Evolutionary conservation across 2,888 invertebrate species (phyloP).

Genomic region (Brachyopa scutellaris): DNA sequence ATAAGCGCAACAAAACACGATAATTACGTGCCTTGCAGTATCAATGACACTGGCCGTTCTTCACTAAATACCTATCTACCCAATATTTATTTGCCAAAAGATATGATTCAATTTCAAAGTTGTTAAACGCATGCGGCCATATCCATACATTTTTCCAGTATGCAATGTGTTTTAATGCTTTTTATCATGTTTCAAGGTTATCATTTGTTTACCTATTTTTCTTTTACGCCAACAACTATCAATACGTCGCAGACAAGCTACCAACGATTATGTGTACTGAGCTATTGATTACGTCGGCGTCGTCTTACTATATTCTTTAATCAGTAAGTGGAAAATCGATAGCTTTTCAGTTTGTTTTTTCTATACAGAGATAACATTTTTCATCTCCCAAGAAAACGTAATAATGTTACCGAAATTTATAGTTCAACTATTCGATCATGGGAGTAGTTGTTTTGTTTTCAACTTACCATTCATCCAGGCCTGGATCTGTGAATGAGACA

Average conservation of each 20-base stretch:
- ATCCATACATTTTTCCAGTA: too few relatives aligned
- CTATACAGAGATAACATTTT: not conserved
- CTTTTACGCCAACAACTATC: not conserved
- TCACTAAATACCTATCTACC: not conserved
- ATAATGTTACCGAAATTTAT: too few relatives aligned
- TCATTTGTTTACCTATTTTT: conserved; percentile 23
- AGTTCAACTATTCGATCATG: too few relatives aligned
- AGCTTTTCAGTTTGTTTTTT: not conserved
- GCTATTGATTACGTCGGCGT: conserved; percentile 51
- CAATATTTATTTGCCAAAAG: not conserved
- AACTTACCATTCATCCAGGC: conserved; percentile 93
- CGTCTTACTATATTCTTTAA: too few relatives aligned
- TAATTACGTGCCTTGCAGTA: not conserved
- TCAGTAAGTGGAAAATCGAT: conserved; percentile 56
- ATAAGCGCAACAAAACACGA: not conserved
- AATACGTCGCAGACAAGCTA: conserved; percentile 14
- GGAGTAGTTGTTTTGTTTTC: too few relatives aligned
- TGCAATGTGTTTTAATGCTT: too few relatives aligned
- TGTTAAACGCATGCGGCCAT: too few relatives aligned
- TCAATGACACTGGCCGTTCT: not conserved
- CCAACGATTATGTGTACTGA: conserved; percentile 3
- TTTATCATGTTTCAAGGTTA: conserved; percentile 37
- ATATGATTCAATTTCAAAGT: too few relatives aligned
- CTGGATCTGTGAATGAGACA: conserved; percentile 91
- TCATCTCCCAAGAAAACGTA: too few relatives aligned